phyloP scores from a whole-genome alignment of 1,140 invertebrate genomes.

The Atta cephalotes region DNA sequence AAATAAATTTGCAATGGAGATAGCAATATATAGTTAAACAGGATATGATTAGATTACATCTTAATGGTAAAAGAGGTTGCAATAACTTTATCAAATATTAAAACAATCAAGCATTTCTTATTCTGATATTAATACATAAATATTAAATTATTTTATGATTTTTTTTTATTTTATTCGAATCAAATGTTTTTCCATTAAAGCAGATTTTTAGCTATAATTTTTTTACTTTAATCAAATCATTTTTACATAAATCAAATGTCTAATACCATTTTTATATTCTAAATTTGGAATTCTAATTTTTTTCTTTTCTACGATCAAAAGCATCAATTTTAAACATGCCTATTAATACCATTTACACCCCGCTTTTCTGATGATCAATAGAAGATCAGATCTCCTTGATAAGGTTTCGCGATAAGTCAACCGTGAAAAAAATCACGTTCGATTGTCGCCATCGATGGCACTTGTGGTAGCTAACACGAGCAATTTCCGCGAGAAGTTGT shows the following conservation, averaged over 20 bases:
- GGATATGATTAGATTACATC: background rate
- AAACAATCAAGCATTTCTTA: background rate
- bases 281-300: background rate
- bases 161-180: background rate
- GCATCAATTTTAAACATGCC: background rate
- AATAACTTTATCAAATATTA: constrained; percentile 5
- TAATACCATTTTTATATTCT: background rate
- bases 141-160: background rate
- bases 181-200: background rate
- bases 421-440: background rate
- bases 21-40: background rate
- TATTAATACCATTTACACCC: background rate
- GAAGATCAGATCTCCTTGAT: background rate
- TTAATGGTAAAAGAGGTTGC: too few species aligned
- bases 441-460: constrained; percentile 47
- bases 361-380: background rate
- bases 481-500: constrained; percentile 13
- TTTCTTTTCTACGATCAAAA: background rate
- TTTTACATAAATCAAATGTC: background rate
- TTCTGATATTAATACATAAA: background rate
- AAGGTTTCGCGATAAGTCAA: background rate
- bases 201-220: background rate
- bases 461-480: constrained; percentile 32
- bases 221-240: background rate
- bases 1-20: background rate